Evolutionary conservation across 2,888 invertebrate genomes (phyloP).

Genomic region (Apotomis betuletana): DNA sequence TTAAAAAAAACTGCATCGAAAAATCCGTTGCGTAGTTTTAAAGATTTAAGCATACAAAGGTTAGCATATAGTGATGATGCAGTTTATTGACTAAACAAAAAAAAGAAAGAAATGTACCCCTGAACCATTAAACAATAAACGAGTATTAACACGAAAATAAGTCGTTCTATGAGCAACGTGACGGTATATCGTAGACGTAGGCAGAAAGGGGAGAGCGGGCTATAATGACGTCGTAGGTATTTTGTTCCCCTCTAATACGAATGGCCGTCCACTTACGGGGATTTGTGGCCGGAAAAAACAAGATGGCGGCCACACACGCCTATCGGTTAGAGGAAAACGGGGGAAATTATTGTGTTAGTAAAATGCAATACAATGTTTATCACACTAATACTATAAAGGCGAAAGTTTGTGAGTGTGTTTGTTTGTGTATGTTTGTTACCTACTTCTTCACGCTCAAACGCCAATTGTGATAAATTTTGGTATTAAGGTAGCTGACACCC

Average conservation of each 20-base stretch:
- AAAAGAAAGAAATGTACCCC: too few relatives aligned
- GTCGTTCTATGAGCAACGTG: not conserved
- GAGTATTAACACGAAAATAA: not conserved
- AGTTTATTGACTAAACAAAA: too few relatives aligned
- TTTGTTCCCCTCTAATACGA: constrained; percentile 38
- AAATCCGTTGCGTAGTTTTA: too few relatives aligned
- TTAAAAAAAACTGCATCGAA: too few relatives aligned
- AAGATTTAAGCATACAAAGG: too few relatives aligned
- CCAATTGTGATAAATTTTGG: too few relatives aligned
- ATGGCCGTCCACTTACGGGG: constrained; percentile 36
- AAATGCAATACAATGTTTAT: not conserved
- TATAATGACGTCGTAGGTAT: constrained; percentile 24
- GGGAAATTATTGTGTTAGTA: not conserved
- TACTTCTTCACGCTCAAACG: too few relatives aligned
- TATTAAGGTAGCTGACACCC: too few relatives aligned
- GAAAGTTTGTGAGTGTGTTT: not conserved
- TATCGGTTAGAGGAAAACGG: constrained; percentile 11
- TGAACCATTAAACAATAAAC: too few relatives aligned
- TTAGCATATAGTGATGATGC: too few relatives aligned
- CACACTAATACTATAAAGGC: not conserved
- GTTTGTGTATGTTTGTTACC: too few relatives aligned
- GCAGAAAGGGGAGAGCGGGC: constrained; percentile 18
- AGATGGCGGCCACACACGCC: constrained; percentile 34
- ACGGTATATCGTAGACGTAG: not conserved
- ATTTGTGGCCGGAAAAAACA: constrained; percentile 40